Conservation (phyloP, 2,888 invertebrate genomes). For the Chrysodeixis includens region DNA sequence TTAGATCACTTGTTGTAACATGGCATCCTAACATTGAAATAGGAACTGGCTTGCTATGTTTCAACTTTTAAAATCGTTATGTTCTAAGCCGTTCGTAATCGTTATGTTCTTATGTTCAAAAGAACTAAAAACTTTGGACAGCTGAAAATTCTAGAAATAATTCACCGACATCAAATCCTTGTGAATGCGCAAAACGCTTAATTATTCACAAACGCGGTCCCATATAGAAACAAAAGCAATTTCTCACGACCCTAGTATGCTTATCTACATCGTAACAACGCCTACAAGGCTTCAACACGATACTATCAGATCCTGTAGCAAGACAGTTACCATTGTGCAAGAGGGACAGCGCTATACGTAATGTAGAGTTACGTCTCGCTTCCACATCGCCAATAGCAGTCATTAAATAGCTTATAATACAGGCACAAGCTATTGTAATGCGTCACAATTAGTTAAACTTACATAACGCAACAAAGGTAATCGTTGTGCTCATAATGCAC, state of each 20-base stretch:
- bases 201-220: constrained; percentile 16
- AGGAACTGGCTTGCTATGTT: no score
- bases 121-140: background rate
- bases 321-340: no score
- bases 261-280: constrained; percentile 48
- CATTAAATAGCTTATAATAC: no score
- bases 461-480: constrained; percentile 54
- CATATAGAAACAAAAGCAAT: constrained; percentile 32
- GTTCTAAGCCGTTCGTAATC: no score
- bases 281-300: constrained; percentile 39
- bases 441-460: constrained; percentile 48
- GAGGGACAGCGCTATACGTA: no score
- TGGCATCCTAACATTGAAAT: no score
- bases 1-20: no score
- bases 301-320: no score
- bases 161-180: background rate
- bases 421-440: constrained; percentile 19
- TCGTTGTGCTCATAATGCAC: constrained; percentile 55
- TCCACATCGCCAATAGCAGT: no score
- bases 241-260: constrained; percentile 45
- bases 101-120: no score
- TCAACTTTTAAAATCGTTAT: no score
- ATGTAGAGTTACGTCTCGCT: no score
- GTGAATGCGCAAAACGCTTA: constrained; percentile 5
- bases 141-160: background rate